Evolutionary conservation across 2,888 invertebrate species (phyloP).

Genomic region (Drosophila antonietae): DNA sequence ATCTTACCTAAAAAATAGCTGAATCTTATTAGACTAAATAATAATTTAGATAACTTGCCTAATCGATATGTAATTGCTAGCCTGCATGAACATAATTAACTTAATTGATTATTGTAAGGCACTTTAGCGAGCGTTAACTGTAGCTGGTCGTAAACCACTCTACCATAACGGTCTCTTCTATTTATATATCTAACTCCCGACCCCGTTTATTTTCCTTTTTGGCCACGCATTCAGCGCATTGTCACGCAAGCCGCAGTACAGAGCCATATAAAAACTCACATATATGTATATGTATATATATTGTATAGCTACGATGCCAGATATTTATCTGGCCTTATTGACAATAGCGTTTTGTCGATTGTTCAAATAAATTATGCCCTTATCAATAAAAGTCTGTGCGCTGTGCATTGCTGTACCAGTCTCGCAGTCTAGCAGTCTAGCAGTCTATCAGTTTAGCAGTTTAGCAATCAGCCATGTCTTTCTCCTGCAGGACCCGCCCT

Average conservation of each 20-base stretch:
- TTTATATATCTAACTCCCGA: slow-evolving; percentile 19
- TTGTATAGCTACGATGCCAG: slow-evolving; percentile 59
- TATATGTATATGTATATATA: slow-evolving; percentile 29
- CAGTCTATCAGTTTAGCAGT: not conserved
- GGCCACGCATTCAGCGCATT: slow-evolving; percentile 49
- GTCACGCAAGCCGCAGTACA: slow-evolving; percentile 69
- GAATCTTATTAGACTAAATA: too few species aligned
- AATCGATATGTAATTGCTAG: not conserved
- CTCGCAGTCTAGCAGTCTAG: not conserved
- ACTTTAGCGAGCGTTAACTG: slow-evolving; percentile 28
- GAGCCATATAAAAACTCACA: slow-evolving; percentile 5
- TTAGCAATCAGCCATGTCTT: not conserved
- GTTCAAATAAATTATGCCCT: slow-evolving; percentile 80
- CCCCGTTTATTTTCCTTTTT: slow-evolving; percentile 12
- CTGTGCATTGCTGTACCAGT: slow-evolving; percentile 6
- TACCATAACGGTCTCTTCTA: slow-evolving; percentile 11
- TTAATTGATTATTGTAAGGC: not conserved
- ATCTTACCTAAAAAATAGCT: too few species aligned
- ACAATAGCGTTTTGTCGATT: slow-evolving; percentile 81
- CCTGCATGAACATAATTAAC: not conserved
- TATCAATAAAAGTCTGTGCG: slow-evolving; percentile 69
- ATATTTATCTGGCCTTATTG: slow-evolving; percentile 81
- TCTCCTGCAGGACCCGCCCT: not conserved
- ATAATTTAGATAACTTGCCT: not conserved
- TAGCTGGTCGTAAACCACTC: slow-evolving; percentile 33